Evolutionary conservation across 2,888 invertebrate species (phyloP).

Genomic region (Antitype chi): DNA sequence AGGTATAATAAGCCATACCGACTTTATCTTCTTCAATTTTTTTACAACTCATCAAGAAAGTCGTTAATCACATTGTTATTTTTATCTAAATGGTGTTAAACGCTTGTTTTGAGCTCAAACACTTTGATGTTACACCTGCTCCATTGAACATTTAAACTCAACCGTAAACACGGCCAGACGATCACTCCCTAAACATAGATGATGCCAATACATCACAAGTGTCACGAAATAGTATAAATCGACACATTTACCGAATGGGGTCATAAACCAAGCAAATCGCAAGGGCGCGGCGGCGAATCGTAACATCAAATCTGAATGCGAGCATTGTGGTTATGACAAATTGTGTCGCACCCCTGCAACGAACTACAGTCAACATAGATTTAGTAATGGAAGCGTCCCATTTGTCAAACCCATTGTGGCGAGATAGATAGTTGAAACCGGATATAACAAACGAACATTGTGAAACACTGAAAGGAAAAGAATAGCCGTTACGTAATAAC

Average conservation of each 20-base stretch:
- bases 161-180: constrained; percentile 50
- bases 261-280: constrained; percentile 67
- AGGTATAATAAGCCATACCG: background rate
- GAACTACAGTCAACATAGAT: constrained; percentile 56
- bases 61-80: constrained; percentile 71
- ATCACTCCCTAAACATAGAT: constrained; percentile 43
- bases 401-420: constrained; percentile 50
- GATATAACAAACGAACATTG: constrained; percentile 37
- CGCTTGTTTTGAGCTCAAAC: constrained; percentile 70
- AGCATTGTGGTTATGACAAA: constrained; percentile 77
- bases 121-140: constrained; percentile 79
- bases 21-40: constrained; percentile 38
- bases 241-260: constrained; percentile 72
- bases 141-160: constrained; percentile 53
- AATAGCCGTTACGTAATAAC: constrained; percentile 33
- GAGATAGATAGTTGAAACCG: constrained; percentile 46
- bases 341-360: constrained; percentile 72
- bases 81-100: constrained; percentile 68
- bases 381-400: constrained; percentile 60
- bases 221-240: constrained; percentile 64
- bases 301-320: constrained; percentile 75
- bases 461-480: constrained; percentile 34
- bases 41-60: constrained; percentile 58
- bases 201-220: constrained; percentile 49
- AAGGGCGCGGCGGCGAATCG: constrained; percentile 69